Base-by-base conservation (phyloP, 2,888 invertebrate species). In the Anoplius nigerrimus region DNA sequence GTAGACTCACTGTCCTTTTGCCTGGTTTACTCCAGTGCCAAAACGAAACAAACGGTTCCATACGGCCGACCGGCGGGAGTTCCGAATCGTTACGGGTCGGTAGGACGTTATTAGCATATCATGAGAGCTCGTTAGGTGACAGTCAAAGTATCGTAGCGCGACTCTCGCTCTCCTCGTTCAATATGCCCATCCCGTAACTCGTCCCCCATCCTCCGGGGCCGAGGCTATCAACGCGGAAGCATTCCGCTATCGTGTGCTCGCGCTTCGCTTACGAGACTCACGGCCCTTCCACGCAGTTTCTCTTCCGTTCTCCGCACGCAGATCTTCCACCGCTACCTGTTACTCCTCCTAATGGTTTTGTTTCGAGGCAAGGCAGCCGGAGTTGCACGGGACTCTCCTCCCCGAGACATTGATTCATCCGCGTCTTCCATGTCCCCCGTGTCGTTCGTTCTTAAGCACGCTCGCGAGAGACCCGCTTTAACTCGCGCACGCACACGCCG, bases 371-470 rank as follows among this genome's bases (percentile, higher is more conserved):
- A 57, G 59, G 62, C 59, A 57, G 59, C n/a, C n/a, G n/a, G 71
- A 74, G 76, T 71, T 62, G 76, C 64, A 76, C 54, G 76, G 74
- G 66, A 75, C 75, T 74, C 73, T 76, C 76, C 68, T 76, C 64
- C 42, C 70, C 69, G 69, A 71, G 85, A 85, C 84, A 84, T 85
- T 84, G 84, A 86, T 86, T 84, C 84, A 82, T 83, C 79, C 82
- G 73, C 75, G 77, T 82, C 76, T 72, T 72, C 72, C 75, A 66
- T 75, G 78, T 81, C 79, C 76, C 79, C 67, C 70, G 68, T 74
- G 72, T 76, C 78, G 74, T 78, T 75, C 48, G 74, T 52, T 48
- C 48, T 20, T 48, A 48, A 16, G 15, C 18, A 18, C 48, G 15
- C 48, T 16, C 48, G 48, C n/a, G n/a, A 53, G n/a, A 53, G 11